Conservation (phyloP, 2,113 vertebrate genomes). For the Barnardius zonarius region DNA sequence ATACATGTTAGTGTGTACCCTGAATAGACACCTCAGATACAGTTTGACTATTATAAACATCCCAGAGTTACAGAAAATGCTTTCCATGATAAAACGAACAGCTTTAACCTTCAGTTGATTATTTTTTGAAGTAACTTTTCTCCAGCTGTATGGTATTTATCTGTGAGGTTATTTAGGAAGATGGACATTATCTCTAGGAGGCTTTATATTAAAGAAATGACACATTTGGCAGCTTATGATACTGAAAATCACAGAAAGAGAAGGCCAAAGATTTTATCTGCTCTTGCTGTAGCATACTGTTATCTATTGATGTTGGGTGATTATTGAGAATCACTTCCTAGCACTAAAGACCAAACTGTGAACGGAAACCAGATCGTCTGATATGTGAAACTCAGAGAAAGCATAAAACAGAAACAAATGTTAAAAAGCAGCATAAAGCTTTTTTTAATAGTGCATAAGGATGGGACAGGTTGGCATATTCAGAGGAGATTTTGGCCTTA, state of each 20-base stretch:
- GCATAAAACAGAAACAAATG: constrained; percentile 1
- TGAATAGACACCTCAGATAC: neutral
- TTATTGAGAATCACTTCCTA: constrained; percentile 13
- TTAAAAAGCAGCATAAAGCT: neutral
- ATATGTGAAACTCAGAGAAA: constrained; percentile 1
- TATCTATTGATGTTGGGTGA: neutral
- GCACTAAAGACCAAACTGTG: constrained; percentile 5
- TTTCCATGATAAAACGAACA: neutral
- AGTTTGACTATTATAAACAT: neutral
- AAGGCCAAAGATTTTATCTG: constrained; percentile 18
- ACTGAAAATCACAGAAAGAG: constrained; percentile 5
- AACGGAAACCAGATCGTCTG: neutral
- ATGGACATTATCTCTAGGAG: neutral
- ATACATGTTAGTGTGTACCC: neutral
- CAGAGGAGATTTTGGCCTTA: neutral
- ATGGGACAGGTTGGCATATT: neutral
- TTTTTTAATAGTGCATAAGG: neutral
- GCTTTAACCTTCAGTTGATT: neutral
- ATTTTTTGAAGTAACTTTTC: neutral
- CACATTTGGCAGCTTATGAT: neutral
- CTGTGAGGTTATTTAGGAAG: neutral
- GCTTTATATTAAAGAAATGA: neutral
- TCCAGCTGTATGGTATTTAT: neutral
- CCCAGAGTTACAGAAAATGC: neutral
- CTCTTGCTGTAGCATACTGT: neutral